Base-by-base conservation (phyloP, 2,113 vertebrate species). In the Synchiropus splendidus region DNA sequence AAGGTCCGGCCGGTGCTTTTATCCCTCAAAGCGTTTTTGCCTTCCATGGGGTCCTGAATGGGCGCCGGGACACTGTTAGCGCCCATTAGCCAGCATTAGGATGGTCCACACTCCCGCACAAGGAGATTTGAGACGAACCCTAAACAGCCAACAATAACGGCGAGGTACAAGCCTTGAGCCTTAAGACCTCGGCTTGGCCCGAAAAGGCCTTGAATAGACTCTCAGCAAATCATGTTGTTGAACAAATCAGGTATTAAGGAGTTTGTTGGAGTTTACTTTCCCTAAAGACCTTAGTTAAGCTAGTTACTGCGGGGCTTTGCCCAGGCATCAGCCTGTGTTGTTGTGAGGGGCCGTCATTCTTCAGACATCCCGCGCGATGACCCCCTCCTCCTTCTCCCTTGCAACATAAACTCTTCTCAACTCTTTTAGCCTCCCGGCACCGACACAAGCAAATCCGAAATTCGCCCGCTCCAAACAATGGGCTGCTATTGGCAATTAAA, bases 231-330 rank as follows among this genome's bases (percentile, higher is more conserved):
- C 94, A 94, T 89, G 92, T 97, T 97, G 94, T 97, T 92, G 92
- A 97, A 97, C 94, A 97, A 98, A 98, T 98, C 94, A 95, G 93
- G 94, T 92, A 97, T 98, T 97, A 98, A 83, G 75, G 72, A 84
- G 92, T 97, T 96, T 92, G 92, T 94, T 90, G 87, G 91, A 96
- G 92, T 98, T 94, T 98, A 97, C 90, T 94, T 93, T 93, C 89
- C 92, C 90, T 82, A 85, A 87, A 85, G 84, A 84, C 84, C 89
- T 97, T 96, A 94, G 92, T 94, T 96, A 95, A 96, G 92, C 92
- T 92, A 97, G 93, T 94, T 93, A 92, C 92, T 94, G 89, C 90
- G 92, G 89, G 87, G 88, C 89, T 95, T 87, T 87, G 67, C 71
- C 81, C 78, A 58, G 80, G 78, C 70, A 49, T 79, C 70, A 41